Base-by-base conservation (phyloP, 1,140 invertebrate genomes). In the Drosophila busckii region DNA sequence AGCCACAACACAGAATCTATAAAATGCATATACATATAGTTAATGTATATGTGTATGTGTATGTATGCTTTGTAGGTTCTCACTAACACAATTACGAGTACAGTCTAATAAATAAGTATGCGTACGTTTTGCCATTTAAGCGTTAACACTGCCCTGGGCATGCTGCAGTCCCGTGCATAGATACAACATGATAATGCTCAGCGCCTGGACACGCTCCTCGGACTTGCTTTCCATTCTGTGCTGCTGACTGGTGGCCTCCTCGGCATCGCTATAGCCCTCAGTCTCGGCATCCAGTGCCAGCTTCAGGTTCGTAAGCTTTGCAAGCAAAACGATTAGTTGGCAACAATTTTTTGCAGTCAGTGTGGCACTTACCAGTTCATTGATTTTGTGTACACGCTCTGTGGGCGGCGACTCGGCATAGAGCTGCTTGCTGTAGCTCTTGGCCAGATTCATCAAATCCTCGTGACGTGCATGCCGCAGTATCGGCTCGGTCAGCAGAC, bases 121-220 rank as follows among this genome's bases (percentile, higher is more conserved):
- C n/a, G n/a, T n/a, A n/a, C n/a, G n/a, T n/a, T n/a, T n/a, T n/a
- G n/a, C n/a, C n/a, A n/a, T n/a, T n/a, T n/a, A n/a, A n/a, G n/a
- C n/a, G n/a, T n/a, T 44, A 4, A 71, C 71, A 2, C 68, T 69
- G 13, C 83, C 85, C 64, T 87, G 86, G 3, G 86, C 85, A 64
- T 86, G 68, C 73, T 95, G 94, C 22, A 96, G 87, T 4, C 93
- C 94, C 1, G 94, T 92, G 83, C 94, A 96, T 83, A 94, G 93
- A 78, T 95, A 93, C 23, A 96, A 85, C 91, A 95, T 92, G 13
- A 95, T 88, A 15, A 95, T 91, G 48, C 93, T 93, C 26, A 96
- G 71, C 1, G 93, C 93, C 75, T 95, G 93, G 1, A 94, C 91
- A 64, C 92, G 90, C 66, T 93, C 90, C 68, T 94, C 93, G 13